A percentile compares a stretch with the other conserved stretches of the same genome.
phyloP scores from a whole-genome alignment of 1,140 invertebrate genomes.

The Trichomalopsis sarcophagae region DNA sequence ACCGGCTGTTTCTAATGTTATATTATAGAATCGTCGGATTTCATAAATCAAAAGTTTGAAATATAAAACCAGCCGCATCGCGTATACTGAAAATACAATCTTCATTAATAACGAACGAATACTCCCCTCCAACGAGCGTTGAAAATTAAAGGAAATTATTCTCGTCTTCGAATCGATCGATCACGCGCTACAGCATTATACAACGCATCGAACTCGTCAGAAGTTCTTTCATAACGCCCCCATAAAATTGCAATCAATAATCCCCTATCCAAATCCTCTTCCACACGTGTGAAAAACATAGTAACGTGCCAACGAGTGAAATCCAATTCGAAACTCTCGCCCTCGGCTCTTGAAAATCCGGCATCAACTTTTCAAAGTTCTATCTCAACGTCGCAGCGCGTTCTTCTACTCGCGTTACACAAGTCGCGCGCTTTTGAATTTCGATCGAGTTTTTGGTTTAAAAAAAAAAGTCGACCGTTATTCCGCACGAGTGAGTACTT shows the following conservation, averaged over 20 bases:
- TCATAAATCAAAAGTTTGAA: no score
- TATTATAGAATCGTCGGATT: no score
- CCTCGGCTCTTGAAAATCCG: slow-evolving; percentile 30
- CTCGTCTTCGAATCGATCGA: not conserved
- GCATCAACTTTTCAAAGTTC: slow-evolving; percentile 34
- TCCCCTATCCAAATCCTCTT: not conserved
- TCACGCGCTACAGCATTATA: not conserved
- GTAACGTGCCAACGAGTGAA: slow-evolving; percentile 10
- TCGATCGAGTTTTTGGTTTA: not conserved
- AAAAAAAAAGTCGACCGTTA: not conserved
- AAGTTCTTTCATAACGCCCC: slow-evolving; percentile 26
- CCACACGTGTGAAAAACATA: not conserved
- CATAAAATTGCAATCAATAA: slow-evolving; percentile 46
- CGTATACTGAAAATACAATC: no score
- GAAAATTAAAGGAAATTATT: no score
- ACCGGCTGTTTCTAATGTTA: no score
- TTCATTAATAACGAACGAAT: no score
- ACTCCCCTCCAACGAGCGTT: no score
- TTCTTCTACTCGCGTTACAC: not conserved
- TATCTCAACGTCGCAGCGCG: not conserved
- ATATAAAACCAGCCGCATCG: no score
- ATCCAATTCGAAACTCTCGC: slow-evolving; percentile 2
- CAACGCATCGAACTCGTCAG: slow-evolving; percentile 1
- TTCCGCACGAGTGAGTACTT: not conserved
- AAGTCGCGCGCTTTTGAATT: not conserved